These are phyloP conservation scores for Trichoplusia ni DNA, from an alignment of 1,140 invertebrate species.

Conservation along the genomic window DNA sequence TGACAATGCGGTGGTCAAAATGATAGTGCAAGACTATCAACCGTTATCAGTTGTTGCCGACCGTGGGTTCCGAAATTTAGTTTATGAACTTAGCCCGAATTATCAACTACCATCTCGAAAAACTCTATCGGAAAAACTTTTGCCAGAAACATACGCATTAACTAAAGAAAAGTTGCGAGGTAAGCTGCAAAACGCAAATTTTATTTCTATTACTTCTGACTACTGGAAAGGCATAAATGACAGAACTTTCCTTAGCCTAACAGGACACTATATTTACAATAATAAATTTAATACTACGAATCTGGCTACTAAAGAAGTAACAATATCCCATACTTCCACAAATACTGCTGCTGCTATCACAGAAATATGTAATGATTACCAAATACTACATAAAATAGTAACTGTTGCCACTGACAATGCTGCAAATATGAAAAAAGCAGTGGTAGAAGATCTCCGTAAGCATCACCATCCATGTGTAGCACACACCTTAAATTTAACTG, in stretches of 20 bases:
- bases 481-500: background rate
- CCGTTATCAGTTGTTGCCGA: background rate
- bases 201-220: background rate
- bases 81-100: background rate
- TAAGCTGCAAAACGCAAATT: no score
- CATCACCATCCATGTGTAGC: background rate
- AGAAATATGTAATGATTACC: background rate
- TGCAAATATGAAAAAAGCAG: background rate
- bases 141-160: no score
- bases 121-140: no score
- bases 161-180: no score
- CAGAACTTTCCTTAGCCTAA: background rate
- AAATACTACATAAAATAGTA: background rate
- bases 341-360: background rate
- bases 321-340: background rate
- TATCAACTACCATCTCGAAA: background rate
- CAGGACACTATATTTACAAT: background rate
- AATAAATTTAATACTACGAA: background rate
- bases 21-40: background rate
- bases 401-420: background rate
- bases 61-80: background rate
- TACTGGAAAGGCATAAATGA: background rate
- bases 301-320: background rate
- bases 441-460: background rate
- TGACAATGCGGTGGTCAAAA: background rate